Conservation (phyloP, 2,113 vertebrate species). For the Paramisgurnus dabryanus region DNA sequence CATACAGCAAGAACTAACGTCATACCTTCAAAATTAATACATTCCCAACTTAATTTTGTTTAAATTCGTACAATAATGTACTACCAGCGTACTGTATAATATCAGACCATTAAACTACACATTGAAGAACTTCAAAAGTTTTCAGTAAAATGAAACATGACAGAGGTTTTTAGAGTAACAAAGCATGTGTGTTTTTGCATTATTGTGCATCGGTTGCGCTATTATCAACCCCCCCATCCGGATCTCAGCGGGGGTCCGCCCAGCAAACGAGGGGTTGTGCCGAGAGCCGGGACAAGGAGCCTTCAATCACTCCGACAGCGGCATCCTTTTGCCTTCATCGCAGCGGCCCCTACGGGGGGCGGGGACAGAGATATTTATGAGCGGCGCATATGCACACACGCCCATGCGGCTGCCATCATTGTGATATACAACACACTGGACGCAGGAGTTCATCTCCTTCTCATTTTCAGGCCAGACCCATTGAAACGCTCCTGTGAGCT, state of each 20-base stretch:
- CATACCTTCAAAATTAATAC: no score
- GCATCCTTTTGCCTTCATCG: constrained; percentile 78
- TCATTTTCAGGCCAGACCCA: constrained; percentile 67
- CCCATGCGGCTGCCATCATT: constrained; percentile 65
- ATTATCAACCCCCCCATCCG: constrained; percentile 57
- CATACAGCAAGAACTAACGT: no score
- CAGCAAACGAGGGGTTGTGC: constrained; percentile 57
- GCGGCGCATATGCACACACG: constrained; percentile 63
- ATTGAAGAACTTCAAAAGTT: no score
- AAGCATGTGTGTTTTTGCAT: constrained; percentile 54
- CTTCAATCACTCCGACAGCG: constrained; percentile 78
- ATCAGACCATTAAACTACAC: no score
- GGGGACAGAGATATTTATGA: constrained; percentile 72
- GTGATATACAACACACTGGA: constrained; percentile 74
- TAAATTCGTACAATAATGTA: no score
- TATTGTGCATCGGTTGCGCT: neutral
- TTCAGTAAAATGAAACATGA: neutral
- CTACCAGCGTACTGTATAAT: no score
- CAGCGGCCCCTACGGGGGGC: constrained; percentile 68
- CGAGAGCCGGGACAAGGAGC: constrained; percentile 69
- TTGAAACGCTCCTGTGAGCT: constrained; percentile 69
- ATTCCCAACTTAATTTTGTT: no score
- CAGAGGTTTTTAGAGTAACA: neutral
- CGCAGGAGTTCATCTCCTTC: constrained; percentile 73
- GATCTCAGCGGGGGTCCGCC: constrained; percentile 63